These are phyloP conservation scores for Columbina picui DNA, from an alignment of 2,113 vertebrate genomes.

Conservation along the genomic window DNA sequence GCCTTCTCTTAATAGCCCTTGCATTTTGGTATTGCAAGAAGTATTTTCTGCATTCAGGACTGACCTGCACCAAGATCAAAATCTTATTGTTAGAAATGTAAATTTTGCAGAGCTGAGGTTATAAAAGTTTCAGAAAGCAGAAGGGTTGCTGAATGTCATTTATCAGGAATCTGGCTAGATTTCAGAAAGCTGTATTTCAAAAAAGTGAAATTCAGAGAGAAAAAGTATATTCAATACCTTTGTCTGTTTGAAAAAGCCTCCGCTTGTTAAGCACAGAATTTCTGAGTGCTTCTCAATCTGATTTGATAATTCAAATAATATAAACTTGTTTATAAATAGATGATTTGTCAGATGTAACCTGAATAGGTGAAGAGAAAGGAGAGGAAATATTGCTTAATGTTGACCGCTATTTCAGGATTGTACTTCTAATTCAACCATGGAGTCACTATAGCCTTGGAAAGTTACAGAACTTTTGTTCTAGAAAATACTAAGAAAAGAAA, in stretches of 20 bases:
- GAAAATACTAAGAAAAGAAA: slow-evolving; percentile 28
- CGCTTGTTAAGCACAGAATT: neutral
- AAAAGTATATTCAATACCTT: neutral
- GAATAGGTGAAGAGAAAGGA: slow-evolving; percentile 2
- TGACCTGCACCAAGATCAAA: neutral
- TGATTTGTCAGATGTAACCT: neutral
- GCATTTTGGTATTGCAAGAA: neutral
- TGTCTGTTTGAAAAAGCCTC: neutral
- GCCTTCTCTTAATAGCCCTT: neutral
- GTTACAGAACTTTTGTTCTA: slow-evolving; percentile 34
- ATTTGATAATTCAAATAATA: neutral
- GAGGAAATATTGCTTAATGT: neutral
- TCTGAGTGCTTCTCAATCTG: neutral
- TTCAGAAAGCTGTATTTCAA: neutral
- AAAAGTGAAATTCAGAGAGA: neutral
- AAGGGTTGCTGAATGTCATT: neutral
- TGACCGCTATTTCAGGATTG: neutral
- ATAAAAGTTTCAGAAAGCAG: neutral
- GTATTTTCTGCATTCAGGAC: neutral
- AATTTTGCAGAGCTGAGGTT: neutral
- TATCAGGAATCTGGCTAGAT: neutral
- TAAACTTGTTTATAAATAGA: neutral
- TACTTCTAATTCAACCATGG: slow-evolving; percentile 20
- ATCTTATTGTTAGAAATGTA: neutral
- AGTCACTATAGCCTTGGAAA: slow-evolving; percentile 28